These are phyloP conservation scores for Orchesella flavescens DNA, from an alignment of 2,888 invertebrate species.

Conservation along the genomic window DNA sequence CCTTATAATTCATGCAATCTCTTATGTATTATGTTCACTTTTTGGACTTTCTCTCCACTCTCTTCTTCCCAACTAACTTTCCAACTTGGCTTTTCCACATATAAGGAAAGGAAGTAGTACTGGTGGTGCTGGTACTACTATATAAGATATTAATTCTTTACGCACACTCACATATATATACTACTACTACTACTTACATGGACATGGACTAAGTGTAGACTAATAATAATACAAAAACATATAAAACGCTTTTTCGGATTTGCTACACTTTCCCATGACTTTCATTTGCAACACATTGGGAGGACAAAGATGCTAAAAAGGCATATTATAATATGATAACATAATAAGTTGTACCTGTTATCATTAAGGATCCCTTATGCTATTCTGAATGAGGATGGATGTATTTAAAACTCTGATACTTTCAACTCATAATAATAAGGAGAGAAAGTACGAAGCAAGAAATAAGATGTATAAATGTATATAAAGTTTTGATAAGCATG, in stretches of 20 bases:
- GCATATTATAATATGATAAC: slow-evolving; percentile 7
- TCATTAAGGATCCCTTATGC: neutral
- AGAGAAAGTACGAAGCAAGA: too few species aligned
- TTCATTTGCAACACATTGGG: too few species aligned
- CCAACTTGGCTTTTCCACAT: neutral
- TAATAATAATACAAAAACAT: too few species aligned
- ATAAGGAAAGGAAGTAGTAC: too few species aligned
- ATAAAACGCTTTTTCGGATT: too few species aligned
- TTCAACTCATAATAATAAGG: too few species aligned
- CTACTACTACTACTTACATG: too few species aligned
- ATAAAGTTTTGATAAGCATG: too few species aligned
- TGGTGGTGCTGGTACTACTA: neutral
- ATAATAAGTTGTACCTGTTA: slow-evolving; percentile 20
- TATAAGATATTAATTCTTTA: neutral
- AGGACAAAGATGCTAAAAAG: neutral
- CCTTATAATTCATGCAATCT: neutral
- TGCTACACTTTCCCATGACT: too few species aligned
- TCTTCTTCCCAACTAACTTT: neutral
- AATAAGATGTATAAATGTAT: too few species aligned
- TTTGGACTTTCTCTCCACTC: neutral
- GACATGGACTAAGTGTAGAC: too few species aligned
- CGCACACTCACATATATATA: neutral
- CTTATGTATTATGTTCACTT: slow-evolving; percentile 13
- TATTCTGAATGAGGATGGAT: neutral
- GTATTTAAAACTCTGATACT: too few species aligned